Evolutionary conservation across 2,888 invertebrate genomes (phyloP), one percentile per base, ranked within the genome.

Genomic region (Candidula unifasciata): DNA sequence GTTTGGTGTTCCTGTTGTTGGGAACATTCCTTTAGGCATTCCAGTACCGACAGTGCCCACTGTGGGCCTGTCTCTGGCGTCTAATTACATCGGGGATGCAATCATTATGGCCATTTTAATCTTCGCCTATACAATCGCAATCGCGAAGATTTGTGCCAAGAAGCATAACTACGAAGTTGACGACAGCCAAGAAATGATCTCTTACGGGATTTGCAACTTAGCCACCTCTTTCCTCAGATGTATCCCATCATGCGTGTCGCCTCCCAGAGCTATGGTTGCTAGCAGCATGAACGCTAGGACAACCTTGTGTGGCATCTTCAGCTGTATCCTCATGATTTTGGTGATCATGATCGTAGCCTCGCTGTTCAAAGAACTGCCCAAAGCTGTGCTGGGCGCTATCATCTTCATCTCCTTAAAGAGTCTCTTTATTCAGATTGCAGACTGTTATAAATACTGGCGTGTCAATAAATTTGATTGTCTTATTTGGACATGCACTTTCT

Each of bases 391-490:
- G 0, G 93, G 94, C 8, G 92, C 94, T 57, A 94, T 94, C 64
- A 94, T 94, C 64, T 91, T 94, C 52, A 93, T 94, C 3, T 91
- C 94, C 18, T 89, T 94, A 76, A 93, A 94, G 87, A 93, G 93
- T 69, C 90, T 94, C 21, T 93, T 94, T 85, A 94, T 96, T 92
- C 97, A 97, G 94, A 95, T 96, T 33, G 90, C 95, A 92, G 96
- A 97, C 80, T 94, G 97, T 0, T 93, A 94, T n/a, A 95, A 95
- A 88, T 96, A 97, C 89, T 97, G 96, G 96, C 95, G 94, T 89
- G 94, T 96, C 57, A 97, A 97, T 88, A 95, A 95, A 90, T 94
- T 96, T 90, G 98, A 98, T 91, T 97, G 96, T 0, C 90, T 95
- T 44, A 92, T 92, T 54, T 93, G 93, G 93, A 85, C 92, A 16